A percentile compares a stretch with the other conserved stretches of the same genome.
phyloP scores from a whole-genome alignment of 2,888 invertebrate genomes.

The Rotaria macrura region DNA sequence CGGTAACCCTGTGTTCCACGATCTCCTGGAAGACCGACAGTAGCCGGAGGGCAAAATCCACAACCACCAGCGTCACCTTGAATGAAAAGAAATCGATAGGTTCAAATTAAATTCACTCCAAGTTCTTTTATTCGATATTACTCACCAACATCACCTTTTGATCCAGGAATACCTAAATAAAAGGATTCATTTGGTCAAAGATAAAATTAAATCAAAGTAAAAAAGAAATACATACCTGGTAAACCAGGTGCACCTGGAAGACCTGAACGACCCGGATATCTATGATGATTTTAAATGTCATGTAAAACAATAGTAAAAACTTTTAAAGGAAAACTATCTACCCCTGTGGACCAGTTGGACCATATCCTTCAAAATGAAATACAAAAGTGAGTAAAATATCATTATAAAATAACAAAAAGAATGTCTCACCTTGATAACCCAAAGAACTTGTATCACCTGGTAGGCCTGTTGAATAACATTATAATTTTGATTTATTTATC shows the following conservation, averaged over 20 bases:
- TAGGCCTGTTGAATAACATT: neutral
- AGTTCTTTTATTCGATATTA: neutral
- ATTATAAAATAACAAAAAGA: neutral
- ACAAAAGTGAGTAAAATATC: neutral
- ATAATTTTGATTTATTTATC: neutral
- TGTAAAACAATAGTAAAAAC: neutral
- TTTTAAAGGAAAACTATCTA: neutral
- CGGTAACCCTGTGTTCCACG: neutral
- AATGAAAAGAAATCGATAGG: neutral
- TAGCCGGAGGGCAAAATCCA: constrained; percentile 12
- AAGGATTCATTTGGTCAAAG: too few species aligned
- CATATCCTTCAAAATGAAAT: neutral
- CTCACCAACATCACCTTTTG: neutral
- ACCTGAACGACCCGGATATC: neutral
- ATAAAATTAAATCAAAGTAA: neutral
- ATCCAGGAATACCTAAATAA: neutral
- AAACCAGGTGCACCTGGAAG: neutral
- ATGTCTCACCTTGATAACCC: neutral
- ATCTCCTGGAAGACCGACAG: neutral
- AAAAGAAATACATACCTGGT: neutral
- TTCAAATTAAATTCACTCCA: neutral
- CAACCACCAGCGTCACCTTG: constrained; percentile 8
- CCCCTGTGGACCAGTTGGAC: constrained; percentile 1
- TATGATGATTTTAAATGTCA: neutral
- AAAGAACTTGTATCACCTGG: neutral